phyloP scores from a whole-genome alignment of 1,140 invertebrate species.

The Caenorhabditis remanei region DNA sequence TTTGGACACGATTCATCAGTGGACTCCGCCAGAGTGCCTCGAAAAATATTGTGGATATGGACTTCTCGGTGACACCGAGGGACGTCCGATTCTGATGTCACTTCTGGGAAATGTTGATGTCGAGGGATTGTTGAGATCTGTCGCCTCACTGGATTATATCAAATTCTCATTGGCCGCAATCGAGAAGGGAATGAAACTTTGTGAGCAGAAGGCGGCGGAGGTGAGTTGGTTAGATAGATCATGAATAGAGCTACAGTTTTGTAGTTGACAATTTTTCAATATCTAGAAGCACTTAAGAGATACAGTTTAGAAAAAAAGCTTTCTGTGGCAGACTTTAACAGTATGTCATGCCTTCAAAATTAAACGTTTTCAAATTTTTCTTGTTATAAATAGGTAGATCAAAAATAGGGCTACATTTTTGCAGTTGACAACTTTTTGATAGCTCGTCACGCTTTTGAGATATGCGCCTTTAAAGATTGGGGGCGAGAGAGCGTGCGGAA shows the following conservation, averaged over 20 bases:
- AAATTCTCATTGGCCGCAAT: constrained; percentile 78
- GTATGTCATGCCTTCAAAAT: no score
- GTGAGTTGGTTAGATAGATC: not conserved
- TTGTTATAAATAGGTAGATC: no score
- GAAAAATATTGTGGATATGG: constrained; percentile 78
- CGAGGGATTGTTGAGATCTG: constrained; percentile 73
- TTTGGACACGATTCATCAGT: constrained; percentile 73
- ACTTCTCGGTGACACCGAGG: constrained; percentile 75
- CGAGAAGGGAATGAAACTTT: constrained; percentile 75
- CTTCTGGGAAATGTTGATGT: constrained; percentile 77
- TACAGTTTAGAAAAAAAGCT: no score
- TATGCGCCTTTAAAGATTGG: no score
- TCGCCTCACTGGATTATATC: constrained; percentile 77
- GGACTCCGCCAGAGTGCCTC: constrained; percentile 76
- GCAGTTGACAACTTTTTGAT: not conserved
- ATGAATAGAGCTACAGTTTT: no score
- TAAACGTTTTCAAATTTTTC: no score
- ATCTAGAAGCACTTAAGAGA: no score
- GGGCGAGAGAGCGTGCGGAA: no score
- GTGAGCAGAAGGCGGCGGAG: constrained; percentile 70
- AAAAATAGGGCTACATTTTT: not conserved
- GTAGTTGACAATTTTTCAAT: no score
- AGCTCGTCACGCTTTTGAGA: not conserved
- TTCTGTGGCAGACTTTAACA: no score
- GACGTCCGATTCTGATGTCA: constrained; percentile 77